Conservation (phyloP, 1,140 invertebrate genomes). For the Drosophila mojavensis region DNA sequence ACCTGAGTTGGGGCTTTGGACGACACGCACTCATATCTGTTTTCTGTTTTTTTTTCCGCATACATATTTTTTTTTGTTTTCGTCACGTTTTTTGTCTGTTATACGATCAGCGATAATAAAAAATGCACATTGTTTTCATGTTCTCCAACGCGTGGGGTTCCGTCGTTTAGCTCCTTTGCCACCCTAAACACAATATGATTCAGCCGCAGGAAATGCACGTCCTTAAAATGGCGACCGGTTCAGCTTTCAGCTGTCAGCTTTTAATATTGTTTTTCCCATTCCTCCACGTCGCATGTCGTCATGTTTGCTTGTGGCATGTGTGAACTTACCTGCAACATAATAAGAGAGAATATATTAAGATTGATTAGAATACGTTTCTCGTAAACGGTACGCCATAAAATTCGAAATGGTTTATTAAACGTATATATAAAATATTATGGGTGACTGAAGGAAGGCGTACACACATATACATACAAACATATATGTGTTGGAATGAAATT, state of each 20-base stretch:
- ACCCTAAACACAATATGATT: constrained; percentile 18
- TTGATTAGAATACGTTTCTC: constrained; percentile 50
- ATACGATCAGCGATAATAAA: constrained; percentile 62
- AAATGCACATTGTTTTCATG: constrained; percentile 54
- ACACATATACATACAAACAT: too few species aligned
- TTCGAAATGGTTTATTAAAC: constrained; percentile 11
- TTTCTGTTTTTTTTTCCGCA: constrained; percentile 19
- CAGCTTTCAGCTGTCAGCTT: background rate
- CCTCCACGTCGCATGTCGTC: constrained; percentile 18
- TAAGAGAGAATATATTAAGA: constrained; percentile 49
- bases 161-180: constrained; percentile 11
- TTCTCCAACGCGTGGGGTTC: background rate
- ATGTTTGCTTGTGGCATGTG: constrained; percentile 46
- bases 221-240: constrained; percentile 63
- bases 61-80: constrained; percentile 57
- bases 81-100: constrained; percentile 53
- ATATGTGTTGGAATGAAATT: background rate
- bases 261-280: constrained; percentile 27
- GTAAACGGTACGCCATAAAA: constrained; percentile 6
- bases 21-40: constrained; percentile 20
- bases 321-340: constrained; percentile 75
- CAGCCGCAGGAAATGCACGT: constrained; percentile 71
- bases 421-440: background rate
- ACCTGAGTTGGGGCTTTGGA: constrained; percentile 14
- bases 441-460: too few species aligned